Evolutionary conservation across 2,888 invertebrate species (phyloP), one percentile per base, ranked within the genome.

Genomic region (Chrysolina americana): DNA sequence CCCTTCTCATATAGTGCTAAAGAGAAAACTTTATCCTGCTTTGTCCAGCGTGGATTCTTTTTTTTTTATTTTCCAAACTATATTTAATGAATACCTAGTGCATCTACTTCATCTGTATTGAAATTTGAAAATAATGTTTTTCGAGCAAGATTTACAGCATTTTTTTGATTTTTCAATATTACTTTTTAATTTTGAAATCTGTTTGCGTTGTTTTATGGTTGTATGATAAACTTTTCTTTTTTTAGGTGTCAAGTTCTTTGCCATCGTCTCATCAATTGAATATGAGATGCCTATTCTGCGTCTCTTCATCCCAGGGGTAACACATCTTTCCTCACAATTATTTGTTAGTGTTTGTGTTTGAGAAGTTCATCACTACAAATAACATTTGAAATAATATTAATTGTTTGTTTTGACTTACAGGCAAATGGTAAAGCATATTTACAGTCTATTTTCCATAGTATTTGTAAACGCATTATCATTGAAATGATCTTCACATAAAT

Each of bases 1-100:
- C 69, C 69, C n/a, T 44, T 59, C 23, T 69, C 48, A 62, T 62
- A 69, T 6, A 69, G 28, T n/a, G 62, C 69, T 62, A 47, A 47
- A 17, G 69, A 50, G 50, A 50, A 50, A 50, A 50, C 50, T 50
- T 50, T 50, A 50, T 50, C 50, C 50, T 50, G 50, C 50, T 50
- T 50, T 2, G 50, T 44, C 44, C 50, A 50, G n/a, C 50, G 6
- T 50, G 50, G 50, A 13, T 50, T 50, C n/a, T n/a, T 50, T 17
- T 50, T 50, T 50, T 50, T 50, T 50, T n/a, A 50, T 50, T 50
- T 17, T 50, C 17, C 50, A 50, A 50, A 50, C 50, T 50, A 50
- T 50, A n/a, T 50, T 50, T 19, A 17, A 19, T 50, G 19, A 50
- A 50, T 50, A 50, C 9, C 50, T 50, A 50, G 50, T 50, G 50